These are phyloP conservation scores for Perizoma flavofasciatum DNA, from an alignment of 2,888 invertebrate species.

Conservation along the genomic window DNA sequence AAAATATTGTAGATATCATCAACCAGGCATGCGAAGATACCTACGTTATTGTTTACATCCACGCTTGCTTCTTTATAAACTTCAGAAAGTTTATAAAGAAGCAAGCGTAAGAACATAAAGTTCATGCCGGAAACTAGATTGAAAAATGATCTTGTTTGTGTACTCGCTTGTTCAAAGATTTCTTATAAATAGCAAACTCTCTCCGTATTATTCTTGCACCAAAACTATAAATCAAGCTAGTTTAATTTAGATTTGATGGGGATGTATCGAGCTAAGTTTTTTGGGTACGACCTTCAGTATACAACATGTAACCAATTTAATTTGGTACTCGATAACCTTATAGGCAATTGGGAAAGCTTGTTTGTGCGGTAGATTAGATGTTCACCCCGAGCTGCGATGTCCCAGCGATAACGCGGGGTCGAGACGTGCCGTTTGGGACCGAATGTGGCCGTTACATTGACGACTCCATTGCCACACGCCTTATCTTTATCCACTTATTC, in stretches of 20 bases:
- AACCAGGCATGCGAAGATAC: constrained; percentile 1
- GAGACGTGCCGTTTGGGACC: constrained; percentile 65
- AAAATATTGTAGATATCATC: too few species aligned
- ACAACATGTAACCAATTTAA: constrained; percentile 69
- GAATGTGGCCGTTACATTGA: constrained; percentile 70
- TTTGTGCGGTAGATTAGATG: constrained; percentile 75
- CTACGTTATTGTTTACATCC: constrained; percentile 26
- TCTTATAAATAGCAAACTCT: not conserved
- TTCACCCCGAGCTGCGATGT: constrained; percentile 72
- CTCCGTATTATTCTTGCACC: constrained; percentile 9
- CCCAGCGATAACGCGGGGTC: constrained; percentile 69
- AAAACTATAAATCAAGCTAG: constrained; percentile 31
- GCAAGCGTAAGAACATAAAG: constrained; percentile 27
- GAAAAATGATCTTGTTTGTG: constrained; percentile 37
- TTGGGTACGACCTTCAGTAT: constrained; percentile 49
- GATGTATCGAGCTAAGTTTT: constrained; percentile 41
- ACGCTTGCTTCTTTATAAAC: constrained; percentile 27
- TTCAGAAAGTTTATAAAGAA: too few species aligned
- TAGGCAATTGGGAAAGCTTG: constrained; percentile 72
- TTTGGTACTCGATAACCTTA: constrained; percentile 74
- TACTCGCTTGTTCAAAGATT: constrained; percentile 18
- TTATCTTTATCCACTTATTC: constrained; percentile 59
- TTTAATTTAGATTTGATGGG: constrained; percentile 33
- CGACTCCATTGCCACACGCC: constrained; percentile 63
- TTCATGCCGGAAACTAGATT: constrained; percentile 33